Base-by-base conservation (phyloP, 92 coral and sea anemone species). In the Metridium senile region DNA sequence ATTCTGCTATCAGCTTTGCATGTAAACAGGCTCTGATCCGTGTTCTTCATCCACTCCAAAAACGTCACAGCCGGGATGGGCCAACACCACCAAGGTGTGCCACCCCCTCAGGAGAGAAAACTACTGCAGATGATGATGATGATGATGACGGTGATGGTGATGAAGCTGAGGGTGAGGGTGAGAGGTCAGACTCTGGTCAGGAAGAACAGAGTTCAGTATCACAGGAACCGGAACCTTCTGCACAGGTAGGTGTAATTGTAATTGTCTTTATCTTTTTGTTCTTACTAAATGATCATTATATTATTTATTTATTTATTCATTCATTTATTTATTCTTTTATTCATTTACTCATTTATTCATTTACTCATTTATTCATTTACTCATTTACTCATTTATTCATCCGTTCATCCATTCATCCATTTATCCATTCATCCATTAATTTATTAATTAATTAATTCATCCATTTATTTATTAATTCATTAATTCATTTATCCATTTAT, bases 11-110 rank as follows among this genome's bases (percentile, higher is more conserved):
- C 19, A 95, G 99, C 52, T 95, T 95, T 82, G 82, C 99, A 13
- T 92, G 99, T 62, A 95, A 92, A 75, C 99, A 95, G 68, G 97
- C 99, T 11, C 68, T 95, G 66, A 83, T 87, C 73, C 89, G 92
- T 25, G 89, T 95, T 26, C 83, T 95, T 51, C 82, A 89, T 52
- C 97, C 97, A 3, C 68, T 87, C 22, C 92, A 88, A 83, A 91
- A 91, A 46, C 81, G 87, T 33, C 87, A 86, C 33, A 87, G 80
- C 68, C 78, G 78, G 35, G 85, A 85, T 34, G 90, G 90, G 43
- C 87, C 76, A 46, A 82, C 93, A 22, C 81, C 93, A 13, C 93
- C 93, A 10, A 92, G 81, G 39, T 84, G 94, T 72, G 85, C 78
- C 75, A 87, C 89, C 23, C 90, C 91, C 0, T 68, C 88, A 57